A percentile compares a stretch with the other conserved stretches of the same genome.
Conservation (phyloP, 1,140 invertebrate genomes). For the Phymastichus coffea region DNA sequence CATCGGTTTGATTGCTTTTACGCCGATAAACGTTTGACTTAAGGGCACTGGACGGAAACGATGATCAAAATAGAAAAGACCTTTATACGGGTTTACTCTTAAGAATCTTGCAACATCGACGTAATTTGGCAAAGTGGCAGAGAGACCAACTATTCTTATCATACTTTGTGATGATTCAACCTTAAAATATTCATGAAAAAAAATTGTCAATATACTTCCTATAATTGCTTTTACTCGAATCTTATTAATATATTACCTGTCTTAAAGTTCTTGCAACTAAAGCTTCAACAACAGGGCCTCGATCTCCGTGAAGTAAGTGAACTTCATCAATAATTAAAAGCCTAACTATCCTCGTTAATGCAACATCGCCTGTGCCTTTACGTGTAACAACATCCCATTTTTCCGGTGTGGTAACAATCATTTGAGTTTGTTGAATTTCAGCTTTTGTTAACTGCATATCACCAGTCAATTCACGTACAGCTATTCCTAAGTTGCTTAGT, state of each 20-base stretch:
- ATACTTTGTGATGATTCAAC: constrained; percentile 94
- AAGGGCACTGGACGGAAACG: constrained; percentile 95
- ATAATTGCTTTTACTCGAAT: not conserved
- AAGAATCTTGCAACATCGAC: constrained; percentile 94
- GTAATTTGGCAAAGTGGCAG: constrained; percentile 98
- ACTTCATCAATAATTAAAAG: constrained; percentile 98
- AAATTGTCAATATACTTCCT: not conserved
- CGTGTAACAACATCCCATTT: constrained; percentile 99
- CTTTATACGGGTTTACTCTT: constrained; percentile 87
- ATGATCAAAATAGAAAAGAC: constrained; percentile 96
- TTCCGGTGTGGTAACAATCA: constrained; percentile 98
- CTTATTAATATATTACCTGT: constrained; percentile 58
- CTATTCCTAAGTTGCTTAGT: constrained; percentile 73
- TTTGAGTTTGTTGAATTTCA: constrained; percentile 95
- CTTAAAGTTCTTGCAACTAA: constrained; percentile 93
- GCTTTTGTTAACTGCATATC: constrained; percentile 96
- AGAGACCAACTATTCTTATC: constrained; percentile 97
- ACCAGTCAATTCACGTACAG: constrained; percentile 92
- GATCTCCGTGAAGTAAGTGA: constrained; percentile 93
- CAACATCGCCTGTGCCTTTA: constrained; percentile 90
- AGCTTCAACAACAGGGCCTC: constrained; percentile 97
- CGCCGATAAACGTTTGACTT: constrained; percentile 88
- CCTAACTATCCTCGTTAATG: constrained; percentile 86
- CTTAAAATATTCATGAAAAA: constrained; percentile 42
- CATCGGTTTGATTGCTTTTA: constrained; percentile 76